These are phyloP conservation scores for Sialis fuliginosa DNA, from an alignment of 2,888 invertebrate genomes.

Conservation along the genomic window DNA sequence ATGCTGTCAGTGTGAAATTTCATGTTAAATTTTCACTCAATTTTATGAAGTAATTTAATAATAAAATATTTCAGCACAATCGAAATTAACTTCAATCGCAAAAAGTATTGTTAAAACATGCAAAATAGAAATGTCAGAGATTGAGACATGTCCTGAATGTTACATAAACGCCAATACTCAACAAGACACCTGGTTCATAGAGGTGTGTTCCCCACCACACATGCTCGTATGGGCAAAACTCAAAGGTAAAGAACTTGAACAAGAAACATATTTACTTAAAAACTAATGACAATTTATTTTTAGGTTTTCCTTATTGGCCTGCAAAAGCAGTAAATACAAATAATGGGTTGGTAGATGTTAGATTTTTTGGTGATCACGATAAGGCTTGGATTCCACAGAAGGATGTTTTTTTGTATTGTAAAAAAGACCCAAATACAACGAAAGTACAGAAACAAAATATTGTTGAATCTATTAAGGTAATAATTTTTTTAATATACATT, in stretches of 20 bases:
- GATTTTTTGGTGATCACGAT: slow-evolving; percentile 93
- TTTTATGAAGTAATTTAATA: slow-evolving; percentile 4
- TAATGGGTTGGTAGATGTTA: slow-evolving; percentile 60
- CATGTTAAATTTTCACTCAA: not conserved
- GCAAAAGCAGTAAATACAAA: slow-evolving; percentile 72
- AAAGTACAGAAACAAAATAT: slow-evolving; percentile 38
- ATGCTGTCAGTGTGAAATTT: too few relatives aligned
- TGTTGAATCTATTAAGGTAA: slow-evolving; percentile 40
- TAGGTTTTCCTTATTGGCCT: slow-evolving; percentile 91
- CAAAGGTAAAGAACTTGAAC: slow-evolving; percentile 38
- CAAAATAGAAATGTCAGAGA: slow-evolving; percentile 77
- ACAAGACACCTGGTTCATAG: slow-evolving; percentile 73
- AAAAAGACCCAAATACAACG: slow-evolving; percentile 49
- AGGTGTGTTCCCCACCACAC: slow-evolving; percentile 82
- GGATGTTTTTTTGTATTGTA: slow-evolving; percentile 69
- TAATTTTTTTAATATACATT: slow-evolving; percentile 1
- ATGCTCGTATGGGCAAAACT: slow-evolving; percentile 89
- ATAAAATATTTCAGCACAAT: slow-evolving; percentile 38
- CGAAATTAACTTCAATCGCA: slow-evolving; percentile 59
- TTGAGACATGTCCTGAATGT: slow-evolving; percentile 87
- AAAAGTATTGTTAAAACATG: slow-evolving; percentile 68
- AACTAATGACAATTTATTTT: slow-evolving; percentile 7
- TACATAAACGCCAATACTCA: slow-evolving; percentile 72
- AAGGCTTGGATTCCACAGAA: slow-evolving; percentile 75
- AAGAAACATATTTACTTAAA: not conserved